Evolutionary conservation across 2,113 vertebrate genomes (phyloP), one percentile per base, ranked within the genome.

Genomic region (Hylia prasina): DNA sequence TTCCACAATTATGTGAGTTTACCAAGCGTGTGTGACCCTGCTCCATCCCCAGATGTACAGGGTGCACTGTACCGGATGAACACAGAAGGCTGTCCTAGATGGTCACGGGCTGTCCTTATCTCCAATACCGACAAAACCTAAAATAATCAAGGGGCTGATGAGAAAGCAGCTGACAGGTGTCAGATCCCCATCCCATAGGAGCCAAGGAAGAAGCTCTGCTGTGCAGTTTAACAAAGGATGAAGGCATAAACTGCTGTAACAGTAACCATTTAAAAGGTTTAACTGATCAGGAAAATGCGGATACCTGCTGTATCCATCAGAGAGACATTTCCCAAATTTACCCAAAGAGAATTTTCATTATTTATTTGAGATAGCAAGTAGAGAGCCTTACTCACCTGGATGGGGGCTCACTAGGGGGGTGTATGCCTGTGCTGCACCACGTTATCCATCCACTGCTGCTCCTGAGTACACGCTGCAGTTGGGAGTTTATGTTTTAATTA

Each of bases 141-240:
- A 83, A 86, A 84, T 47, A 91, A 91, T 82, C 27, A 18, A 69
- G 72, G 86, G 87, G 31, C 88, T 94, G 89, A 64, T 92, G 66
- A 57, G 92, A 96, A 97, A 83, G 73, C 94, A 94, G 64, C 64
- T 24, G 19, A 72, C 88, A 77, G 61, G 71, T 83, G 56, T 42
- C 1, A 0, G 44, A 42, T 79, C 72, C 63, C 73, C 28, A 47
- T 81, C 50, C 82, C 54, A 14, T 10, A 71, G 91, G 57, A 82
- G 37, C 76, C 30, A 24, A 40, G 70, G 57, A 87, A 28, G 27
- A 71, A 61, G 75, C 53, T 85, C 50, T 64, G 64, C 63, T 87
- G 53, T 73, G 75, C 70, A 24, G 12, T 64, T 11, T 69, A 60
- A 15, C 0, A 2, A 79, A 63, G 64, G 69, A 57, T 0, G 2